These are phyloP conservation scores for Aphelinus atriplicis DNA, from an alignment of 1,140 invertebrate genomes.

Conservation along the genomic window DNA sequence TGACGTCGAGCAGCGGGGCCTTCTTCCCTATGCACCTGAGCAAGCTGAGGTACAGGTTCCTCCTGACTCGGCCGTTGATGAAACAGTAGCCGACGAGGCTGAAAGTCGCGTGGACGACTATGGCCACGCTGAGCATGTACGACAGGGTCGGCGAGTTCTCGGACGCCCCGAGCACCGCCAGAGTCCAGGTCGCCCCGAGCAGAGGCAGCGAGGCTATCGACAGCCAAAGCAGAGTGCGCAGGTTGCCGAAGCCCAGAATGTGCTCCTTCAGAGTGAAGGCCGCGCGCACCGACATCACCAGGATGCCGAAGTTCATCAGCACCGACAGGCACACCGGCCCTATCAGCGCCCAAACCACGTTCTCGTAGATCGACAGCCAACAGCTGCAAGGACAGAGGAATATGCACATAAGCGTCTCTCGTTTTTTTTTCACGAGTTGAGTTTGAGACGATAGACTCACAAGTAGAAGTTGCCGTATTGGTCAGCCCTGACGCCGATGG, in stretches of 20 bases:
- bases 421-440: not conserved
- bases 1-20: slow-evolving; percentile 80
- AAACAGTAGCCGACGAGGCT: slow-evolving; percentile 86
- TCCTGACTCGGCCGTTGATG: slow-evolving; percentile 79
- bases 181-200: slow-evolving; percentile 81
- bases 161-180: slow-evolving; percentile 82
- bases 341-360: slow-evolving; percentile 90
- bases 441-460: slow-evolving; percentile 70
- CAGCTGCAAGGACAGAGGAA: slow-evolving; percentile 72
- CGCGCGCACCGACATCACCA: slow-evolving; percentile 86
- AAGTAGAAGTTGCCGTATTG: slow-evolving; percentile 94
- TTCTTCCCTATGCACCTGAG: slow-evolving; percentile 85
- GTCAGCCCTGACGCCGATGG: slow-evolving; percentile 92
- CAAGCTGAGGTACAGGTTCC: slow-evolving; percentile 74
- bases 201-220: slow-evolving; percentile 82
- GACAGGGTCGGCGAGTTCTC: slow-evolving; percentile 78
- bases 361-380: slow-evolving; percentile 93
- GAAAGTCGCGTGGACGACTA: slow-evolving; percentile 79
- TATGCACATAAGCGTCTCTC: no score
- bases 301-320: slow-evolving; percentile 79
- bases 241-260: slow-evolving; percentile 88
- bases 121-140: slow-evolving; percentile 77
- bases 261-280: slow-evolving; percentile 92
- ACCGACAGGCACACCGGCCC: slow-evolving; percentile 84
- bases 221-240: slow-evolving; percentile 86